Evolutionary conservation across 2,797 vertebrate species (phyloP).

Genomic region (Crenichthys baileyi): DNA sequence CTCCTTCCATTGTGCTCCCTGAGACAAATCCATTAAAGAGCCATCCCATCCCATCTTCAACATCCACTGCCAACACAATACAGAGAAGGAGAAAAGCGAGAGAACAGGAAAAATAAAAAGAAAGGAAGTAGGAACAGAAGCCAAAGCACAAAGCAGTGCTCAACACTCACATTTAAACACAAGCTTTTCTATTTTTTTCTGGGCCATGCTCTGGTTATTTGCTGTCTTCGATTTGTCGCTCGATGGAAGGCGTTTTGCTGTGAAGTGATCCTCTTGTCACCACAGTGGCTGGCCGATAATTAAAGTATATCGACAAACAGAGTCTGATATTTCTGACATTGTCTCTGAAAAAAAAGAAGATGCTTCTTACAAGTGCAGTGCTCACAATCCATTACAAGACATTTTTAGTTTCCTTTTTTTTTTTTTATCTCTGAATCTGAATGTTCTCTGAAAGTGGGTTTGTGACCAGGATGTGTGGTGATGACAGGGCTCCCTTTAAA

Average conservation of each 20-base stretch:
- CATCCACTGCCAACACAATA: constrained; percentile 53
- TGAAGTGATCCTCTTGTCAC: constrained; percentile 46
- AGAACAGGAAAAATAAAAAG: constrained; percentile 13
- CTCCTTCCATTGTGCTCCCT: constrained; percentile 73
- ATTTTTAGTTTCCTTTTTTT: background rate
- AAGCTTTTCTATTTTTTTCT: constrained; percentile 3
- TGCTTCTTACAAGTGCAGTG: constrained; percentile 22
- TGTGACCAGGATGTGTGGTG: constrained; percentile 48
- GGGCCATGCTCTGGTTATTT: constrained; percentile 37
- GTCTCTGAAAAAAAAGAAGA: constrained; percentile 33
- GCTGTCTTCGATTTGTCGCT: constrained; percentile 57
- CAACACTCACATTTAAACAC: constrained; percentile 29
- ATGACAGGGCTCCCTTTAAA: constrained; percentile 55
- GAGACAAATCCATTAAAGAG: constrained; percentile 80
- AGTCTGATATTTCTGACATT: constrained; percentile 45
- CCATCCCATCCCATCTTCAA: constrained; percentile 64
- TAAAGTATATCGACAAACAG: constrained; percentile 55
- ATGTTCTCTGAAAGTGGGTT: constrained; percentile 23
- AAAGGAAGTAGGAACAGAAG: constrained; percentile 35
- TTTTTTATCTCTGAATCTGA: constrained; percentile 17
- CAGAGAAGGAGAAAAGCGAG: constrained; percentile 30
- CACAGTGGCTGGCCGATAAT: constrained; percentile 64
- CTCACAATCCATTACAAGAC: background rate
- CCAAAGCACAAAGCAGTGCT: constrained; percentile 50
- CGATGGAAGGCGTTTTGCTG: constrained; percentile 47